A percentile compares a stretch with the other conserved stretches of the same genome.
Conservation (phyloP, 1,140 invertebrate genomes). For the Mya arenaria region DNA sequence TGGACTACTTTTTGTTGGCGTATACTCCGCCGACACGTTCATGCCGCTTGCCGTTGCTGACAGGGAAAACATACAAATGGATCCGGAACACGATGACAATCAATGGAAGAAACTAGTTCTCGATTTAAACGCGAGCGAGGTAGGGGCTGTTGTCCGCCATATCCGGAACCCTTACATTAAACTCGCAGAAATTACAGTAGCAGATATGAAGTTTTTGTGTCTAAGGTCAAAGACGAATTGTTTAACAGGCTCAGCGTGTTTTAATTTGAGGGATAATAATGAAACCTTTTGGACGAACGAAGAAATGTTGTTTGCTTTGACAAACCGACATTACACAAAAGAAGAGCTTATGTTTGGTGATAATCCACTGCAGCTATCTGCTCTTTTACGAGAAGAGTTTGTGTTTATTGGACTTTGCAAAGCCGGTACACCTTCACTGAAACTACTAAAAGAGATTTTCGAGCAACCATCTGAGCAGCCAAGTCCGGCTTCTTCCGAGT, state of each 20-base stretch:
- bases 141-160: slow-evolving; percentile 6
- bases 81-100: neutral
- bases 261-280: neutral
- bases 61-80: slow-evolving; percentile 13
- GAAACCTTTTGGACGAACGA: neutral
- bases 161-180: neutral
- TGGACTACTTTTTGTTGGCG: slow-evolving; percentile 17
- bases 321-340: slow-evolving; percentile 4
- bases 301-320: neutral
- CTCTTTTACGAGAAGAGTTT: slow-evolving; percentile 7
- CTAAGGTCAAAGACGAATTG: neutral
- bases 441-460: slow-evolving; percentile 1
- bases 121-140: neutral
- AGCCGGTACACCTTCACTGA: neutral
- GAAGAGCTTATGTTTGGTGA: neutral
- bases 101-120: neutral
- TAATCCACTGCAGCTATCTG: slow-evolving; percentile 26
- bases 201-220: slow-evolving; percentile 20
- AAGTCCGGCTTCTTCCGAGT: too few relatives aligned
- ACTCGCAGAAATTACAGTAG: neutral
- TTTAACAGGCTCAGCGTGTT: slow-evolving; percentile 20
- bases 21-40: slow-evolving; percentile 20
- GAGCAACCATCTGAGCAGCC: neutral
- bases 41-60: neutral
- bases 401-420: slow-evolving; percentile 5